Base-by-base conservation (phyloP, 2,888 invertebrate species). In the Lasioglossum morio region DNA sequence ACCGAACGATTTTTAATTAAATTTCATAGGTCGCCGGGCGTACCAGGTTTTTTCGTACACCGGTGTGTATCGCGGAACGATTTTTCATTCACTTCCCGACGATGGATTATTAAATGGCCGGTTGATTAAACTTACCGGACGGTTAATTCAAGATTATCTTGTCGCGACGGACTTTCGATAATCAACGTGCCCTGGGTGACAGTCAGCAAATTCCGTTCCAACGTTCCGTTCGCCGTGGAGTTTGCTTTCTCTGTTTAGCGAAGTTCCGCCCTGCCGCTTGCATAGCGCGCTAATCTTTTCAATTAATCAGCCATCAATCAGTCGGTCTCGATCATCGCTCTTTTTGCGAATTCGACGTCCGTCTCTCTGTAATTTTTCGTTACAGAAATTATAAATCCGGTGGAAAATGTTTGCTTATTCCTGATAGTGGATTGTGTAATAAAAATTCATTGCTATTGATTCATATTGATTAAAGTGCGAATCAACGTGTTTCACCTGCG, bases 1-100 rank as follows among this genome's bases (percentile, higher is more conserved):
- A 43, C 40, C 30, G 30, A 72, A 48, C 72, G 72, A 37, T 81
- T 81, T 81, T 81, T 77, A 70, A 72, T 81, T 81, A 81, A 81
- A 81, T 77, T 77, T 72, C 70, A 60, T 72, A 70, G 27, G 34
- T 72, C 48, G 23, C n/a, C 19, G 48, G 5, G 10, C 4, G 23
- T 19, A 23, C 30, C 2, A 23, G 53, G 23, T 8, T 53, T 53
- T 53, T 23, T 48, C 46, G n/a, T 23, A 53, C 30, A 34, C 19
- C 34, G 37, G 48, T n/a, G n/a, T 40, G 16, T n/a, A 53, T n/a
- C 12, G 27, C 53, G 40, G 16, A 2, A 27, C 37, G 53, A 57
- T 57, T 74, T 73, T 57, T 37, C 74, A 57, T 19, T 37, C 53
- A 2, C 53, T 74, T 74, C 27, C 53, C 23, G 73, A 53, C 23